A percentile compares a stretch with the other conserved stretches of the same genome.
Conservation (phyloP, 2,888 invertebrate species). For the Nomada lathburiana region DNA sequence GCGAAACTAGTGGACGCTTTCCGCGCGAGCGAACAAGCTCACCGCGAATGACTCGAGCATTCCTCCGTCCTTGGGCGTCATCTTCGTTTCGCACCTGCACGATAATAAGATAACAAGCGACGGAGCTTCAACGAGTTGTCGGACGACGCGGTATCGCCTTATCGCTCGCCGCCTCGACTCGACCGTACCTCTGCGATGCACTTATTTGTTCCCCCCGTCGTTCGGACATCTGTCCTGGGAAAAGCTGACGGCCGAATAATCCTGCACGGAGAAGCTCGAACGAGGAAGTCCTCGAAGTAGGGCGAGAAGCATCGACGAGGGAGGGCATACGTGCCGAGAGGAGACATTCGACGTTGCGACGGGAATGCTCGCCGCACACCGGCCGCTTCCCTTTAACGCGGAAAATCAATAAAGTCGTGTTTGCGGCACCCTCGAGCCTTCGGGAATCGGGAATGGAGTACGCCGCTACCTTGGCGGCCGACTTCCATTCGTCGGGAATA, state of each 20-base stretch:
- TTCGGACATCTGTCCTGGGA: neutral
- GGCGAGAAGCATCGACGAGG: neutral
- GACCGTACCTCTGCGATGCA: neutral
- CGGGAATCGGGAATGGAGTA: constrained; percentile 80
- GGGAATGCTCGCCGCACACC: constrained; percentile 24
- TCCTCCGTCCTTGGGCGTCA: constrained; percentile 22
- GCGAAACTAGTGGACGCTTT: too few relatives aligned
- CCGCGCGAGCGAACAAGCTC: neutral
- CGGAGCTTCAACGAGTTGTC: constrained; percentile 30
- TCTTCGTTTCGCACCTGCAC: constrained; percentile 22
- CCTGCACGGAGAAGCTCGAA: too few relatives aligned
- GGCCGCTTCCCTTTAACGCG: constrained; percentile 79
- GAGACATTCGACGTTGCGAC: too few relatives aligned
- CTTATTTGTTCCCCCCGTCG: neutral
- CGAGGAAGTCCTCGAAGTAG: neutral
- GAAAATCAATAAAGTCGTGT: constrained; percentile 78
- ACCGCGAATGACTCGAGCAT: neutral
- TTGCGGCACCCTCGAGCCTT: constrained; percentile 80
- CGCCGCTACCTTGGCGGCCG: constrained; percentile 81
- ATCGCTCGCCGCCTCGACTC: constrained; percentile 24
- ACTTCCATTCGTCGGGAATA: constrained; percentile 73
- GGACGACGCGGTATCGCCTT: constrained; percentile 32
- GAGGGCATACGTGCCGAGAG: neutral
- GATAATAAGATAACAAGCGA: constrained; percentile 45
- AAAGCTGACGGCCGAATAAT: too few relatives aligned